Evolutionary conservation across 2,113 vertebrate species (phyloP).

Genomic region (Malurus alboscapulatus): DNA sequence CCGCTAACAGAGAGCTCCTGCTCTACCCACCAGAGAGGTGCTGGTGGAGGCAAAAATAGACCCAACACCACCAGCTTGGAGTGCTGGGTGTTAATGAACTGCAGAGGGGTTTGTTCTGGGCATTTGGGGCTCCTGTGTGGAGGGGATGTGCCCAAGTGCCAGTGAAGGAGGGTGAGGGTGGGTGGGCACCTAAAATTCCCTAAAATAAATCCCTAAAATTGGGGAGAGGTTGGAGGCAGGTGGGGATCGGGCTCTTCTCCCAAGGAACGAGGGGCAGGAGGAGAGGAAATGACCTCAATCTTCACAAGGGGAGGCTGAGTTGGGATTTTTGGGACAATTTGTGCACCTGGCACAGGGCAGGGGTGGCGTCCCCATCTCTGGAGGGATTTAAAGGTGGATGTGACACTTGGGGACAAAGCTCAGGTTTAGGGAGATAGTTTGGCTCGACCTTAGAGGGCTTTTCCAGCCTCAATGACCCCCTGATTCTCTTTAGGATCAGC

Average conservation of each 20-base stretch:
- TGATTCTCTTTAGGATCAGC: too few species aligned
- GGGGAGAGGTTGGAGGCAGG: background rate
- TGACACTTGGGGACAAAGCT: background rate
- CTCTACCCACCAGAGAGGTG: fast-evolving
- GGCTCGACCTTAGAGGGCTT: fast-evolving
- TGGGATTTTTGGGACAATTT: background rate
- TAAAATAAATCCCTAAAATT: background rate
- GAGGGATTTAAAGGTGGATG: background rate
- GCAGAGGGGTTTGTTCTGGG: background rate
- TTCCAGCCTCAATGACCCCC: background rate
- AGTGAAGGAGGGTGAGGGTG: background rate
- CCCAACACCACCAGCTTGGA: background rate
- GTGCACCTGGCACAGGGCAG: fast-evolving
- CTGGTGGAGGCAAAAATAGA: fast-evolving
- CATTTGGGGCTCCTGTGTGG: background rate
- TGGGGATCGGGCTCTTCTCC: background rate
- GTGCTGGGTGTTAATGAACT: background rate
- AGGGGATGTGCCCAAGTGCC: fast-evolving
- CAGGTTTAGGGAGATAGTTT: fast-evolving
- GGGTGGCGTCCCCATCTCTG: background rate
- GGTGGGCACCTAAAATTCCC: fast-evolving
- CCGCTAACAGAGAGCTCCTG: background rate
- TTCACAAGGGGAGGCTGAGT: background rate
- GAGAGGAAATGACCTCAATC: background rate
- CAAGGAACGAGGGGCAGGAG: background rate